phyloP scores from a whole-genome alignment of 2,113 vertebrate species.

The Ellobius talpinus region DNA sequence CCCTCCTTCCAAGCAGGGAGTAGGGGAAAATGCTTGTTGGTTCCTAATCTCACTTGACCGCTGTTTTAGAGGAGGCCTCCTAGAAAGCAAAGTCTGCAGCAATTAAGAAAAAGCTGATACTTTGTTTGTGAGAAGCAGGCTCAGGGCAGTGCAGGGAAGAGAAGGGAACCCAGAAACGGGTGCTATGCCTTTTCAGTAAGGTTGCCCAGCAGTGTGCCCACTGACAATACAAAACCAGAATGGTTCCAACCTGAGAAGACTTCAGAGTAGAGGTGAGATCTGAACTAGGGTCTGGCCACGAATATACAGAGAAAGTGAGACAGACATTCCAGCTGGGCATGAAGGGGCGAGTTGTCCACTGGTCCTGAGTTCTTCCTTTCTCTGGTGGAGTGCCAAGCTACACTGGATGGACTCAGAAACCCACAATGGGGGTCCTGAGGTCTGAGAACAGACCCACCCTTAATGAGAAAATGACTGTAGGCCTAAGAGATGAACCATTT shows the following conservation, averaged over 20 bases:
- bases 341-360: accelerated
- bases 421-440: accelerated
- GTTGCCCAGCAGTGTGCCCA: background rate
- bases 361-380: background rate
- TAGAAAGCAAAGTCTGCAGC: background rate
- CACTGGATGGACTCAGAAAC: background rate
- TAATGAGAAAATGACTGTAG: background rate
- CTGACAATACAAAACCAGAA: background rate
- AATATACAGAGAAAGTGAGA: background rate
- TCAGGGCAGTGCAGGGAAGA: background rate
- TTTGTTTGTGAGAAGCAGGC: background rate
- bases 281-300: background rate
- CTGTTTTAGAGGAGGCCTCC: background rate
- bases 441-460: background rate
- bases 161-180: accelerated
- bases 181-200: accelerated
- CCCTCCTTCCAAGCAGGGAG: background rate
- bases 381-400: accelerated
- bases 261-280: background rate
- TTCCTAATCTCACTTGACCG: background rate
- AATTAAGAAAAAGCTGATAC: background rate
- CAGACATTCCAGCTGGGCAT: background rate
- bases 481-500: accelerated
- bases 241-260: background rate
- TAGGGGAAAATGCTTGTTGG: background rate